Evolutionary conservation across 2,888 invertebrate species (phyloP).

Genomic region (Hirtodrosophila alboralis): DNA sequence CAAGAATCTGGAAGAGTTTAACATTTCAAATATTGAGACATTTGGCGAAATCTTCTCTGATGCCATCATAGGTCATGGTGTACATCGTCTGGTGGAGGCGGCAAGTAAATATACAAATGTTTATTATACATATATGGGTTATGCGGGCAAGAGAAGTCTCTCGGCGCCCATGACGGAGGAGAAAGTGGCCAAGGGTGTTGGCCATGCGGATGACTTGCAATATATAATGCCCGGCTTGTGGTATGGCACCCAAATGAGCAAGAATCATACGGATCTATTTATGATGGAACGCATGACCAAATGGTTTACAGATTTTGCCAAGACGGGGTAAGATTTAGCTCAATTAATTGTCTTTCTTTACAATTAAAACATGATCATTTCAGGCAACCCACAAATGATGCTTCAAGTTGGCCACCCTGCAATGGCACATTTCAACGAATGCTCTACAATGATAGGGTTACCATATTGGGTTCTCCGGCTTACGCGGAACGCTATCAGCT

Average conservation of each 20-base stretch:
- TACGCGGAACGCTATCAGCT: constrained; percentile 53
- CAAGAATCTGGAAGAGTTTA: background rate
- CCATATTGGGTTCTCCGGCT: constrained; percentile 43
- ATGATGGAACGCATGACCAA: constrained; percentile 83
- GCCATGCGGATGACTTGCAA: constrained; percentile 78
- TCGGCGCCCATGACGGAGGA: constrained; percentile 82
- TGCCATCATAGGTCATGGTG: constrained; percentile 85
- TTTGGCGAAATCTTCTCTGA: constrained; percentile 86
- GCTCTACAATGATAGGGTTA: constrained; percentile 58
- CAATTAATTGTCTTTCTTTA: too few species aligned
- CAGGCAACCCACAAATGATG: constrained; percentile 20
- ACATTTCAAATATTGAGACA: constrained; percentile 39
- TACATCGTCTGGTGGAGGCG: constrained; percentile 86
- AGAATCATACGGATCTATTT: constrained; percentile 80
- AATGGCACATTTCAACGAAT: constrained; percentile 19
- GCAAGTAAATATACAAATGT: constrained; percentile 85
- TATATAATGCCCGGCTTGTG: constrained; percentile 68
- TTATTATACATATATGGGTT: constrained; percentile 87
- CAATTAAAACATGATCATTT: background rate
- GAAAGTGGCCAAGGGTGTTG: constrained; percentile 79
- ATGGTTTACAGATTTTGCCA: constrained; percentile 83
- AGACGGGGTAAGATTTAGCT: constrained; percentile 63
- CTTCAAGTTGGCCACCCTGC: constrained; percentile 67
- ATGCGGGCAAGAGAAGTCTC: constrained; percentile 86
- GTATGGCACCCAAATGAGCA: constrained; percentile 71